These are phyloP conservation scores for Macrosteles quadrilineatus DNA, from an alignment of 1,140 invertebrate species.

Conservation along the genomic window DNA sequence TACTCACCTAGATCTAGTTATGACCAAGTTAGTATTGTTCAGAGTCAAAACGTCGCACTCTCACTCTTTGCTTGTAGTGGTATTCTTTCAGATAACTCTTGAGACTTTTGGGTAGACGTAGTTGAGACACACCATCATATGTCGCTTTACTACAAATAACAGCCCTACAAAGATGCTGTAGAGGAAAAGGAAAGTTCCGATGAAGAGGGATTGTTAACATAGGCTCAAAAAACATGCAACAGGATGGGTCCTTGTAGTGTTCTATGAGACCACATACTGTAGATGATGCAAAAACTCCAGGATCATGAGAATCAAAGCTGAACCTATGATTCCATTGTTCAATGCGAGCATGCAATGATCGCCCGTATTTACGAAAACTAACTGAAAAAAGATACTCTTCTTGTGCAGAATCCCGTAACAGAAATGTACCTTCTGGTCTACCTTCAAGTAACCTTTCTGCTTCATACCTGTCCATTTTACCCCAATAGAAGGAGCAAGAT, in stretches of 20 bases:
- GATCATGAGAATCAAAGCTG: conserved; percentile 96
- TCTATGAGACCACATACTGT: conserved; percentile 90
- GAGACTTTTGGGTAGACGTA: conserved; percentile 83
- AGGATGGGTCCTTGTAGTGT: conserved; percentile 97
- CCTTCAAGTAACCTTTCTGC: conserved; percentile 91
- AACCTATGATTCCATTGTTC: conserved; percentile 97
- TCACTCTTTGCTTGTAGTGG: conserved; percentile 93
- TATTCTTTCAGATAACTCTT: conserved; percentile 95
- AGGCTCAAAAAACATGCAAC: conserved; percentile 99
- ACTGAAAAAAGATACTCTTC: conserved; percentile 98
- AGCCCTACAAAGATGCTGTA: conserved; percentile 89
- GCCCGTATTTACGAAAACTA: conserved; percentile 92
- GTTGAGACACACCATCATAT: conserved; percentile 82
- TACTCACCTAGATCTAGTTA: too few species aligned
- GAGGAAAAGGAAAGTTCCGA: conserved; percentile 80
- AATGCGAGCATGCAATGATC: conserved; percentile 94
- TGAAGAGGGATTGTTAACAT: conserved; percentile 93
- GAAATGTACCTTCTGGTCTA: conserved; percentile 93
- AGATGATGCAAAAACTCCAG: conserved; percentile 86
- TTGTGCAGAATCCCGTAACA: conserved; percentile 93
- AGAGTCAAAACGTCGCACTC: conserved; percentile 79
- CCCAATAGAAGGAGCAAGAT: conserved; percentile 94
- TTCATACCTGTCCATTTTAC: conserved; percentile 91
- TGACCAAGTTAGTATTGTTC: conserved; percentile 45
- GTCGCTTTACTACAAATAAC: conserved; percentile 79